Evolutionary conservation across 2,113 vertebrate species (phyloP).

Genomic region (Phalacrocorax brasilianus): DNA sequence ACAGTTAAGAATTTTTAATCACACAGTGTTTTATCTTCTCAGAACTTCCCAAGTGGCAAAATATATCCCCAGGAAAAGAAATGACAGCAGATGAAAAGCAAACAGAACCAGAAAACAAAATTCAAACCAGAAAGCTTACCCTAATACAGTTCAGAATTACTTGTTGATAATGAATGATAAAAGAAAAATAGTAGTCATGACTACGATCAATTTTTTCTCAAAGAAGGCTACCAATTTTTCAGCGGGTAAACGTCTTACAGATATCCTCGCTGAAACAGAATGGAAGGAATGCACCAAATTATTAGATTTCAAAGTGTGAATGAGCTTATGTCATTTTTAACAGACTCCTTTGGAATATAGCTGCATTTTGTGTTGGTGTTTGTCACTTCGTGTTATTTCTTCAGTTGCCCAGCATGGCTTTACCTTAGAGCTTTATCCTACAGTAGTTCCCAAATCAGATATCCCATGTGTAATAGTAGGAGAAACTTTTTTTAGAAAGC

Average conservation of each 20-base stretch:
- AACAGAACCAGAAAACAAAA: conserved; percentile 46
- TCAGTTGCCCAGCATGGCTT: neutral
- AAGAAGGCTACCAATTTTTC: conserved; percentile 7
- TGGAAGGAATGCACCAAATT: neutral
- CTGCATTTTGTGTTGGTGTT: neutral
- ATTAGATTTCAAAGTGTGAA: conserved; percentile 2
- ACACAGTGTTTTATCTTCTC: conserved; percentile 11
- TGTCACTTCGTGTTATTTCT: neutral
- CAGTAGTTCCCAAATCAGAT: neutral
- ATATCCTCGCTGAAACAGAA: neutral
- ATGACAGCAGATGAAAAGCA: neutral
- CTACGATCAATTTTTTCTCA: conserved; percentile 7
- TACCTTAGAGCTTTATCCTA: neutral
- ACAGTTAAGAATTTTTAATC: conserved; percentile 42
- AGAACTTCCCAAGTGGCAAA: conserved; percentile 36
- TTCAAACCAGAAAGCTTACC: conserved; percentile 5
- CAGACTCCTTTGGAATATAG: neutral
- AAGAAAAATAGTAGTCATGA: conserved; percentile 2
- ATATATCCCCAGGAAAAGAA: conserved; percentile 39
- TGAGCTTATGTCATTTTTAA: neutral
- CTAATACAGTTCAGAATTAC: neutral
- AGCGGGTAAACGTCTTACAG: neutral
- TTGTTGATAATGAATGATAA: neutral
- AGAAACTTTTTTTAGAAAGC: neutral
- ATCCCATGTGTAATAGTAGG: neutral